These are phyloP conservation scores for Mustela nigripes DNA, from an alignment of 2,113 vertebrate species.

Conservation along the genomic window DNA sequence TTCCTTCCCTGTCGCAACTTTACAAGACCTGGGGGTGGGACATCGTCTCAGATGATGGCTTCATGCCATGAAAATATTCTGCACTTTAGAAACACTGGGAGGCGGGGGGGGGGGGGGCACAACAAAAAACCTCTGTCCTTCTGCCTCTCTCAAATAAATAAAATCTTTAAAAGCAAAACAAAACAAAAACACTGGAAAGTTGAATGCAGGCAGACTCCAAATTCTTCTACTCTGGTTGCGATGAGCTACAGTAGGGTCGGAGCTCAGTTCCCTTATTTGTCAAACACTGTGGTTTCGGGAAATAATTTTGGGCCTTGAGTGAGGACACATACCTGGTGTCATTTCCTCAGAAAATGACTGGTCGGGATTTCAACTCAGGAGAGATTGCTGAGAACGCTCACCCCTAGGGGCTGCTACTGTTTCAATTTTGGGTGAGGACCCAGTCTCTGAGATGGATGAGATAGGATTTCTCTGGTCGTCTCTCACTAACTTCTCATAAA, in stretches of 20 bases:
- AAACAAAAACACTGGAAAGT: neutral
- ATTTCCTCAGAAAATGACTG: slow-evolving; percentile 10
- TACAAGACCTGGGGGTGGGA: neutral
- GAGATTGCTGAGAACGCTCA: neutral
- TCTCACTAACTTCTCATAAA: slow-evolving; percentile 7
- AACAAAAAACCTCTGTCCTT: too few relatives aligned
- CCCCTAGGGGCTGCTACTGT: neutral
- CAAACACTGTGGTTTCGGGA: neutral
- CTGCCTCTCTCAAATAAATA: too few relatives aligned
- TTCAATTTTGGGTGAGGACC: neutral
- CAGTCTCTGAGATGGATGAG: neutral
- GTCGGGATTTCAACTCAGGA: slow-evolving; percentile 17
- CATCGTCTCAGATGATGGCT: neutral
- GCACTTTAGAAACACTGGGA: neutral
- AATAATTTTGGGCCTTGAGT: neutral
- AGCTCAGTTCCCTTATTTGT: neutral
- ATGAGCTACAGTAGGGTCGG: neutral
- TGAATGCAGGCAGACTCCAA: neutral
- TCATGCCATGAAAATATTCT: neutral
- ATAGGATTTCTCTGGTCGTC: neutral
- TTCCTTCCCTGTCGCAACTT: slow-evolving; percentile 37
- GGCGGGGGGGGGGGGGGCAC: too few relatives aligned
- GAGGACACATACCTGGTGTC: neutral
- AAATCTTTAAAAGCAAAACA: too few relatives aligned
- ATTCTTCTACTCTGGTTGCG: neutral